Conservation (phyloP, 2,888 invertebrate species). For the Ectemnius cavifrons region DNA sequence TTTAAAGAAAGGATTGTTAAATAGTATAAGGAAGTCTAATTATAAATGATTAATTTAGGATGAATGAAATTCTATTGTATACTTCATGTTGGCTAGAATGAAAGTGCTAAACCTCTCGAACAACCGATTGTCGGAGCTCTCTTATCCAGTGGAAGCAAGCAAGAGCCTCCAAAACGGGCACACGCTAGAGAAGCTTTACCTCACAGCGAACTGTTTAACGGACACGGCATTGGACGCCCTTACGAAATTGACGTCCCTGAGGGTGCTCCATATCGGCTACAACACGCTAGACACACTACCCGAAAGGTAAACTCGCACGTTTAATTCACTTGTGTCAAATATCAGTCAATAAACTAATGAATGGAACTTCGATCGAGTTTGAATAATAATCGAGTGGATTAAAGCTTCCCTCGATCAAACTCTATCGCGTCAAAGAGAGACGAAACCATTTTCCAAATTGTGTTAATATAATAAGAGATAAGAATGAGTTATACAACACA, state of each 20-base stretch:
- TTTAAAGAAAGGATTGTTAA: too few relatives aligned
- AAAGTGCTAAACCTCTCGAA: slow-evolving; percentile 88
- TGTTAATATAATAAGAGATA: too few relatives aligned
- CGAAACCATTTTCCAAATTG: too few relatives aligned
- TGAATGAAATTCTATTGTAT: too few relatives aligned
- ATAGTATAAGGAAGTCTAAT: too few relatives aligned
- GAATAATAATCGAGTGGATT: too few relatives aligned
- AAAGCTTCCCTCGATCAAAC: too few relatives aligned
- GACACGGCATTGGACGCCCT: slow-evolving; percentile 85
- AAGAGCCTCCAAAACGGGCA: slow-evolving; percentile 66
- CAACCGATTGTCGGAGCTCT: slow-evolving; percentile 86
- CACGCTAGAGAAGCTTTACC: slow-evolving; percentile 83
- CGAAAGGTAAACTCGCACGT: slow-evolving; percentile 78
- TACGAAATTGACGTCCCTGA: slow-evolving; percentile 83
- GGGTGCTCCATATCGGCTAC: slow-evolving; percentile 87
- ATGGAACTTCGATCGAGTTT: too few relatives aligned
- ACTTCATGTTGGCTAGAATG: slow-evolving; percentile 75
- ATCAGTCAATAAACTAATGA: not conserved
- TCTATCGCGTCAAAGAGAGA: too few relatives aligned
- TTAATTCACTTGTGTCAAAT: slow-evolving; percentile 9
- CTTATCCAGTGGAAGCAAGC: slow-evolving; percentile 80
- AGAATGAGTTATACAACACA: too few relatives aligned
- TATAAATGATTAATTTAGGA: too few relatives aligned
- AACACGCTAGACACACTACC: slow-evolving; percentile 87
- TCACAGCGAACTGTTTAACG: slow-evolving; percentile 88